phyloP scores from a whole-genome alignment of 1,140 invertebrate genomes.

The Neodiprion pinetum region DNA sequence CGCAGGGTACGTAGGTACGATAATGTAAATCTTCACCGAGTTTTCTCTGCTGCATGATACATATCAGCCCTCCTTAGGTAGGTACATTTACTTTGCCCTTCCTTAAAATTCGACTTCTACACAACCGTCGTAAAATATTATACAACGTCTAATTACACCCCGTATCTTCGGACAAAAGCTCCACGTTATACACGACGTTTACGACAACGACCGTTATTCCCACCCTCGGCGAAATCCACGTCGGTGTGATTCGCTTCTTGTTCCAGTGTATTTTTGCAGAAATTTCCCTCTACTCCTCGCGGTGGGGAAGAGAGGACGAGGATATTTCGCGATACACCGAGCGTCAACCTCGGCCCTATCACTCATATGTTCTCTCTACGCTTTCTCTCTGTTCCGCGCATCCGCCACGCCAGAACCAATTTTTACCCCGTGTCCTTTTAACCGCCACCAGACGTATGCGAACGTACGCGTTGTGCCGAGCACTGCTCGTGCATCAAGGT shows the following conservation, averaged over 20 bases:
- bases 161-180: conserved; percentile 31
- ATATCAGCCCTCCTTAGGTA: too few species aligned
- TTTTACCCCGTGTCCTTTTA: background rate
- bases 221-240: background rate
- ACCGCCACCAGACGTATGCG: too few species aligned
- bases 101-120: conserved; percentile 36
- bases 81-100: background rate
- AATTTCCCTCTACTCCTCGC: background rate
- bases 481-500: conserved; percentile 8
- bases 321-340: background rate
- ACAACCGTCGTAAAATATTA: conserved; percentile 42
- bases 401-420: background rate
- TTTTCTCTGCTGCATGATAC: too few species aligned
- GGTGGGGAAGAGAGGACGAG: conserved; percentile 17
- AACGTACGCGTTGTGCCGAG: background rate
- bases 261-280: background rate
- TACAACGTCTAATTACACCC: conserved; percentile 45
- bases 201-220: too few species aligned
- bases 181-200: background rate
- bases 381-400: background rate
- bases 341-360: background rate
- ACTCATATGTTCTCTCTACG: conserved; percentile 7
- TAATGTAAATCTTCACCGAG: too few species aligned
- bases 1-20: too few species aligned
- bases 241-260: background rate